phyloP scores from a whole-genome alignment of 2,888 invertebrate genomes.

The Dugesia japonica region DNA sequence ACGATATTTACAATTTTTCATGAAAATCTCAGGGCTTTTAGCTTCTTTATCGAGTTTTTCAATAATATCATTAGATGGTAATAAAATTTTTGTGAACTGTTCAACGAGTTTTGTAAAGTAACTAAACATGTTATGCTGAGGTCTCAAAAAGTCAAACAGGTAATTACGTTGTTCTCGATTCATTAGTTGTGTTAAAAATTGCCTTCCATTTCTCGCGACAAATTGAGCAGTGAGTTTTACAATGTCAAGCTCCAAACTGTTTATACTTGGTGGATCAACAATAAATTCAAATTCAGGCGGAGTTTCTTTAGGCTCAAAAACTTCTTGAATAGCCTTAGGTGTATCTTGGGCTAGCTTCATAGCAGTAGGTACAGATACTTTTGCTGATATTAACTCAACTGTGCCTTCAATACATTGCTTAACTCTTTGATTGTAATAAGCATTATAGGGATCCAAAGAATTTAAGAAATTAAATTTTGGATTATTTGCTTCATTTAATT shows the following conservation, averaged over 20 bases:
- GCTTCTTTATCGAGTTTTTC: slow-evolving; percentile 61
- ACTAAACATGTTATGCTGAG: slow-evolving; percentile 90
- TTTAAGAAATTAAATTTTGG: slow-evolving; percentile 95
- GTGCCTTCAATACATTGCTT: slow-evolving; percentile 60
- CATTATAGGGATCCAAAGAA: slow-evolving; percentile 89
- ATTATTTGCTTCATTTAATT: slow-evolving; percentile 90
- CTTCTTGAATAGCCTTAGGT: slow-evolving; percentile 41
- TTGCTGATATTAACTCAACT: slow-evolving; percentile 26
- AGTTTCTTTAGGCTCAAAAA: slow-evolving; percentile 46
- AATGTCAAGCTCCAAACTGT: slow-evolving; percentile 86
- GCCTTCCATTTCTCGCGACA: slow-evolving; percentile 89
- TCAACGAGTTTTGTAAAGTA: slow-evolving; percentile 93
- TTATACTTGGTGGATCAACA: slow-evolving; percentile 92
- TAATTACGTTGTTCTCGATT: slow-evolving; percentile 90
- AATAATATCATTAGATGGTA: slow-evolving; percentile 73
- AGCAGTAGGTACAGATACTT: slow-evolving; percentile 24
- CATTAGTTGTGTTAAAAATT: slow-evolving; percentile 92
- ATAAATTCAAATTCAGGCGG: slow-evolving; percentile 49
- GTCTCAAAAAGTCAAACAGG: slow-evolving; percentile 92
- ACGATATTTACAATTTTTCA: slow-evolving; percentile 78
- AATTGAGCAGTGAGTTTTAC: slow-evolving; percentile 95
- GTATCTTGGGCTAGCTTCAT: slow-evolving; percentile 36
- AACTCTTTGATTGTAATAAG: slow-evolving; percentile 93
- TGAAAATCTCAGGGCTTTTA: slow-evolving; percentile 51
- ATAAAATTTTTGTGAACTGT: slow-evolving; percentile 76